These are phyloP conservation scores for Rana temporaria DNA, from an alignment of 2,113 vertebrate genomes.

Conservation along the genomic window DNA sequence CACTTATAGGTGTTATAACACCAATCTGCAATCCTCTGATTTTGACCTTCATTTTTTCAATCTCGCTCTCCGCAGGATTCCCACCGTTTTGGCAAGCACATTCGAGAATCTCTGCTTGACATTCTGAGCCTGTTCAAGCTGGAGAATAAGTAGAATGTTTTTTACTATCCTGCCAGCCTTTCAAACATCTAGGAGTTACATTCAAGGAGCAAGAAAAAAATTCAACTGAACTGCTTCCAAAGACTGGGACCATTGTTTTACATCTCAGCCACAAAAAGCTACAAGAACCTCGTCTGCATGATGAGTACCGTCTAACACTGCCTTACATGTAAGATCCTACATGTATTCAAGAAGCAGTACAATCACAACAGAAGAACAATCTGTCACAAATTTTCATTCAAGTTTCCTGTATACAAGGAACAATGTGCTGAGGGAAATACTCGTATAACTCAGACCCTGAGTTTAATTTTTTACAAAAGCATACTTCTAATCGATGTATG, in stretches of 20 bases:
- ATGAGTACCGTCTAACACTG: constrained; percentile 1
- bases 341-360: constrained; percentile 12
- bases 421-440: not conserved
- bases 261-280: not conserved
- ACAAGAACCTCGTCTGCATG: constrained; percentile 16
- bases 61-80: constrained; percentile 70
- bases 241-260: constrained; percentile 40
- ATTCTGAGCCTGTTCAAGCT: constrained; percentile 74
- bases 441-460: not conserved
- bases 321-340: constrained; percentile 9
- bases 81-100: constrained; percentile 77
- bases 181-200: not conserved
- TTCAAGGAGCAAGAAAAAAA: constrained; percentile 12
- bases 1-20: not conserved
- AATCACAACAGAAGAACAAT: constrained; percentile 18
- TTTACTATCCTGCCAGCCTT: not conserved
- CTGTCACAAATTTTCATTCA: not conserved
- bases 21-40: not conserved
- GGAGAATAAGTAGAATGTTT: constrained; percentile 6
- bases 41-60: not conserved
- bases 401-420: not conserved
- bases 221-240: not conserved
- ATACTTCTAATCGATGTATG: constrained; percentile 1
- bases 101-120: constrained; percentile 77
- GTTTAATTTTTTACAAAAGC: not conserved